phyloP scores from a whole-genome alignment of 2,888 invertebrate species.

The Lottia scabra region DNA sequence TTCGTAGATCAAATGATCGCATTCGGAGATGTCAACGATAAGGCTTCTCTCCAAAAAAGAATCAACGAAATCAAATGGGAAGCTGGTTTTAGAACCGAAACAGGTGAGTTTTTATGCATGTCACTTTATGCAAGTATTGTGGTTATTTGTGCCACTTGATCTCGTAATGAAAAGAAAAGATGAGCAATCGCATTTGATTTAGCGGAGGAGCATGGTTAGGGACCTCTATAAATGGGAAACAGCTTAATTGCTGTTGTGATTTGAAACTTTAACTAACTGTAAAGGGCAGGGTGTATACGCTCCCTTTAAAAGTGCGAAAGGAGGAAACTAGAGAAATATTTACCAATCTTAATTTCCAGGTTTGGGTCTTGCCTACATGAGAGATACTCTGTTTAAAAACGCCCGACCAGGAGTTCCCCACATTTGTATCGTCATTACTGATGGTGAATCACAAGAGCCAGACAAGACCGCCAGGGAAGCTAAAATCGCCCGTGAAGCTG shows the following conservation, averaged over 20 bases:
- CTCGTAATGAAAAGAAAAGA: too few relatives aligned
- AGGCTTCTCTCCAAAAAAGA: background rate
- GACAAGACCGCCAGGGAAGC: conserved; percentile 25
- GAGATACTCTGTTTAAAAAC: background rate
- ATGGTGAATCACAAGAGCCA: background rate
- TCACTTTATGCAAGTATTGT: too few relatives aligned
- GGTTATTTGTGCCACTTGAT: too few relatives aligned
- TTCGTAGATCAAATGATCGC: background rate
- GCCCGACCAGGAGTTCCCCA: background rate
- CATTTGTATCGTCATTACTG: background rate
- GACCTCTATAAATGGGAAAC: too few relatives aligned
- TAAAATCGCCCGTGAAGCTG: conserved; percentile 8
- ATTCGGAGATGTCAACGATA: background rate
- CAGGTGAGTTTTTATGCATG: background rate
- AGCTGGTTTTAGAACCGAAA: background rate
- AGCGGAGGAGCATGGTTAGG: too few relatives aligned
- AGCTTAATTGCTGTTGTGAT: too few relatives aligned
- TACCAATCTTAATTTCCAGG: background rate
- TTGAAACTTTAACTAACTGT: too few relatives aligned
- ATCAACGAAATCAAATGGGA: background rate
- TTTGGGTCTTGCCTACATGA: background rate
- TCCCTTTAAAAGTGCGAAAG: too few relatives aligned
- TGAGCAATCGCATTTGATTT: too few relatives aligned
- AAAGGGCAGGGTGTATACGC: too few relatives aligned
- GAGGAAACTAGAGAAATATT: too few relatives aligned